Percentiles rank a stretch among this genome's conserved stretches.
Evolutionary conservation across 2,888 invertebrate genomes (phyloP).

Genomic region (Sisyra nigra): DNA sequence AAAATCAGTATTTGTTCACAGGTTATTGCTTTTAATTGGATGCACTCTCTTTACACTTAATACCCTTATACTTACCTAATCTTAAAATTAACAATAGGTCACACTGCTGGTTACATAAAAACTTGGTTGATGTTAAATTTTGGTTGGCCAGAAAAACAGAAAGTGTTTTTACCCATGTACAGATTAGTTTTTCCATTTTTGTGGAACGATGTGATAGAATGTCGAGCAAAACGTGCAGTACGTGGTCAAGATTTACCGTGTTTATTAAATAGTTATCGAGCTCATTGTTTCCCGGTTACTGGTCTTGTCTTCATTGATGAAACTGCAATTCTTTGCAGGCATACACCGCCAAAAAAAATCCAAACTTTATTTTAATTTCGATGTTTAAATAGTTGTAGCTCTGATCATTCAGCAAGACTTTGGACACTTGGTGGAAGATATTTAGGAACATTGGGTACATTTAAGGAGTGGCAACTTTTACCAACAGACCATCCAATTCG

Average conservation of each 20-base stretch:
- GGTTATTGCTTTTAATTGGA: slow-evolving; percentile 31
- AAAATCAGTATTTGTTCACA: slow-evolving; percentile 55
- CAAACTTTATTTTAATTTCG: background rate
- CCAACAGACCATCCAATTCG: slow-evolving; percentile 25
- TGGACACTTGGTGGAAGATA: slow-evolving; percentile 55
- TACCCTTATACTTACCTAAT: too few relatives aligned
- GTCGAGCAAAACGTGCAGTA: slow-evolving; percentile 49
- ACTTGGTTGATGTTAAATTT: slow-evolving; percentile 61
- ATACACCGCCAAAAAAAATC: slow-evolving; percentile 33
- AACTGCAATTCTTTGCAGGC: slow-evolving; percentile 52
- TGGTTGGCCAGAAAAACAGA: slow-evolving; percentile 30
- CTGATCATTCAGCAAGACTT: slow-evolving; percentile 47
- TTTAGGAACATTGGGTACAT: slow-evolving; percentile 60
- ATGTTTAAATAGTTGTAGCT: slow-evolving; percentile 20
- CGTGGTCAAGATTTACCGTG: slow-evolving; percentile 44
- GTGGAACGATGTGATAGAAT: slow-evolving; percentile 45
- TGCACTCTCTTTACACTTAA: too few relatives aligned
- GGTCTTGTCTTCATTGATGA: slow-evolving; percentile 48
- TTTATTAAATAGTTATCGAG: slow-evolving; percentile 52
- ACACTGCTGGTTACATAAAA: slow-evolving; percentile 60
- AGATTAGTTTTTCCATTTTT: slow-evolving; percentile 57
- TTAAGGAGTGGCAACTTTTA: slow-evolving; percentile 39
- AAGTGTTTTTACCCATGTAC: slow-evolving; percentile 42
- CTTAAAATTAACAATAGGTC: slow-evolving; percentile 20
- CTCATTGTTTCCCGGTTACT: slow-evolving; percentile 51